Conservation (phyloP, 1,140 invertebrate species). For the Popillia japonica region DNA sequence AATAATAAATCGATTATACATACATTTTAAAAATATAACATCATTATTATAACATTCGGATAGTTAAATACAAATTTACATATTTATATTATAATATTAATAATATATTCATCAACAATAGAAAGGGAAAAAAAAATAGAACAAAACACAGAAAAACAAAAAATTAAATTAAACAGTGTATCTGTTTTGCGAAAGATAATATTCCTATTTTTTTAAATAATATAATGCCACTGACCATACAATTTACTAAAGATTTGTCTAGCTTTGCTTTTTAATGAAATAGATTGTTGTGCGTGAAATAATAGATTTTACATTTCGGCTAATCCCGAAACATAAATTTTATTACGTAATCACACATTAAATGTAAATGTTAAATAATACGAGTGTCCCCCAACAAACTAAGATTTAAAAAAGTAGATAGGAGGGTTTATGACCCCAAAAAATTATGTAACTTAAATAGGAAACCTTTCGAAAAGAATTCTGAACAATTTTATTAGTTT, state of each 20-base stretch:
- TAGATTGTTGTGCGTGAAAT: background rate
- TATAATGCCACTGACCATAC: conserved; percentile 27
- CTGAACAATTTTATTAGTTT: too few relatives aligned
- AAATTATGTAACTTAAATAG: too few relatives aligned
- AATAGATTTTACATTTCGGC: too few relatives aligned
- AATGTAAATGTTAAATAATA: too few relatives aligned
- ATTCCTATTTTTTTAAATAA: conserved; percentile 17
- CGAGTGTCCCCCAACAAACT: too few relatives aligned
- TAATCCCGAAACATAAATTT: background rate
- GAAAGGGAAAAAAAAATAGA: conserved; percentile 2
- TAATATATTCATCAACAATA: conserved; percentile 34
- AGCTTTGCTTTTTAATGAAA: background rate
- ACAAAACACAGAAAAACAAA: background rate
- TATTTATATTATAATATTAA: conserved; percentile 29
- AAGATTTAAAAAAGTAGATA: too few relatives aligned
- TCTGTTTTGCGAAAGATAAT: conserved; percentile 19
- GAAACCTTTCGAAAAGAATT: too few relatives aligned
- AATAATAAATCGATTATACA: conserved; percentile 25
- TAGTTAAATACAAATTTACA: conserved; percentile 32
- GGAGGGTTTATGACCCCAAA: too few relatives aligned
- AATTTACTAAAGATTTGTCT: conserved; percentile 21
- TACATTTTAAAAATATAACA: conserved; percentile 25
- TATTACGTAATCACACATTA: background rate
- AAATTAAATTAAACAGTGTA: conserved; percentile 9
- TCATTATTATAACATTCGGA: background rate